Base-by-base conservation (phyloP, 1,140 invertebrate species). In the Ladona fulva region DNA sequence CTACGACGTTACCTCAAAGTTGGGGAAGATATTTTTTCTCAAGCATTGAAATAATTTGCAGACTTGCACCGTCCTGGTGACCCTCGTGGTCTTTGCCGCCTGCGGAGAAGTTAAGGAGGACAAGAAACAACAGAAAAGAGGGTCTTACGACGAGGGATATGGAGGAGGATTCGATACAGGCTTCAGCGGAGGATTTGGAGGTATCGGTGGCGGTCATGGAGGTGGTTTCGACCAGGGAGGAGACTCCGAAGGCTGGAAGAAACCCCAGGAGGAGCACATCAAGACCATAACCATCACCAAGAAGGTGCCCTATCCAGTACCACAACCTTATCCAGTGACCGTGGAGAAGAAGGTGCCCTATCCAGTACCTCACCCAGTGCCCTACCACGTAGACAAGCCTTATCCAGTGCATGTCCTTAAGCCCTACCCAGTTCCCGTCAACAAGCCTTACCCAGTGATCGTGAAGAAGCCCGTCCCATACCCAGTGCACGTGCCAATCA, bases 261-360 rank as follows among this genome's bases (percentile, higher is more conserved):
- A 74, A 7, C n/a, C 24, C 59, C 84, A 85, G 1, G 42, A 74
- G 24, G 86, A 84, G 66, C 86, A 86, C 79, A 82, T 87, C 76
- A 85, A 86, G 75, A 83, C 86, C 19, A 82, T 85, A 42, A 86
- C 85, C 25, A 83, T 87, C 78, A 87, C 86, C 77, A 87, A 87
- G 78, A 84, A 86, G 79, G 85, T 88, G 0, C 84, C 83, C 0
- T 79, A 78, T 42, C 80, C 81, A 24, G 86, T 88, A 0, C 86
- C 85, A 0, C 82, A 84, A 1, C 87, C 87, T 0, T 86, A 86
- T 75, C 85, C 86, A 14, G 85, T 86, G 0, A 80, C 82, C 25
- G 83, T 86, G 5, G 82, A 84, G 42, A 88, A 87, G 78, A 83
- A 82, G 66, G 84, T 87, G 12, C 76, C 78, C 7, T 80, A 81